A percentile compares a stretch with the other conserved stretches of the same genome.
phyloP scores from a whole-genome alignment of 1,140 invertebrate genomes.

The Drosophila fuyamai region DNA sequence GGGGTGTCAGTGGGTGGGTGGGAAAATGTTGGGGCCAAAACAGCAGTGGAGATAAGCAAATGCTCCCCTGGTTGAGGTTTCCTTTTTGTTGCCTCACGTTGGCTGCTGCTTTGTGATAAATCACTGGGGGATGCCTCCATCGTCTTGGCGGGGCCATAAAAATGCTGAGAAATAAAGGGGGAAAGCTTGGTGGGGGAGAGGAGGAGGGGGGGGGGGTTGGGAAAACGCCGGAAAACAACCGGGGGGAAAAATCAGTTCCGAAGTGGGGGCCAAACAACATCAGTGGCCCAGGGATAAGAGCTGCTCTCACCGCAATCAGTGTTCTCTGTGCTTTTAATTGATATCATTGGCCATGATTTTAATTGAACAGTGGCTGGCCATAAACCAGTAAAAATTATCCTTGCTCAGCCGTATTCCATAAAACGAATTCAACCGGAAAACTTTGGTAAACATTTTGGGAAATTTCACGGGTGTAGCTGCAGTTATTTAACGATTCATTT shows the following conservation, averaged over 20 bases:
- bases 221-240: background rate
- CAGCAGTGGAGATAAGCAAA: constrained; percentile 63
- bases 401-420: constrained; percentile 15
- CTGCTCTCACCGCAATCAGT: constrained; percentile 65
- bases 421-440: constrained; percentile 2
- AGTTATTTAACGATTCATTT: too few relatives aligned
- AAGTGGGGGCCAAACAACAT: background rate
- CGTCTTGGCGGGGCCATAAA: constrained; percentile 39
- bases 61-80: constrained; percentile 39
- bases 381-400: constrained; percentile 64
- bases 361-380: constrained; percentile 74
- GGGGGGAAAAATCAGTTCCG: too few relatives aligned
- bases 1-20: background rate
- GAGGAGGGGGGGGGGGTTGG: background rate
- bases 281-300: constrained; percentile 36
- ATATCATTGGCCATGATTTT: constrained; percentile 78
- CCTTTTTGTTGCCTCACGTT: constrained; percentile 37
- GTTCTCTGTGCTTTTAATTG: constrained; percentile 67
- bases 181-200: background rate
- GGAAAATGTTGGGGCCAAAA: constrained; percentile 8
- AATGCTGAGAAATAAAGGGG: constrained; percentile 17
- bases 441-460: background rate
- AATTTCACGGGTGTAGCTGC: background rate
- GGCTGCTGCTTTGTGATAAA: constrained; percentile 48
- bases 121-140: constrained; percentile 44